Evolutionary conservation across 2,888 invertebrate species (phyloP), one percentile per base, ranked within the genome.

Genomic region (Rhimphoctona megacephalus): DNA sequence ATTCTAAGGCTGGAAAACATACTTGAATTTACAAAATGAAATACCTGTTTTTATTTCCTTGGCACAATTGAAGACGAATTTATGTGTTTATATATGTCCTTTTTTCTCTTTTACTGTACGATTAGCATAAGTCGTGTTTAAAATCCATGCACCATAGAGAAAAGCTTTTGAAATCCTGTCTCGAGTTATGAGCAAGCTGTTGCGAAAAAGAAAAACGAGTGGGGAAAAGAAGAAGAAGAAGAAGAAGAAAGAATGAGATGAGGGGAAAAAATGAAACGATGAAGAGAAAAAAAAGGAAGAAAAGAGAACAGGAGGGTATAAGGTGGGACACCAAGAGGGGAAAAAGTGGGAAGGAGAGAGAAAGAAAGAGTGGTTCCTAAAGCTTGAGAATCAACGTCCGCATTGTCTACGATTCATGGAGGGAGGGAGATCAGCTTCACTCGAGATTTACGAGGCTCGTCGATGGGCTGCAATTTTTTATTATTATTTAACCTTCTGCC

Each of bases 121-220:
- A 85, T 81, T 81, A 72, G 81, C 85, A 81, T 85, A 81, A 85
- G 66, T 77, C 72, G 46, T n/a, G 70, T 85, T 85, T 81, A 54
- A 85, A 85, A 76, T 77, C 66, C 85, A 77, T 81, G 85, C 77
- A 81, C 61, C 46, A 66, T 54, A 64, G 70, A 76, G 46, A 43
- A 81, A 77, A 85, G 72, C 81, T 70, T 52, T 67, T 17, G 74
- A 52, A 66, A 54, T 64, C 43, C 39, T 74, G 57, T 57, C 74
- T 66, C 85, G 85, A 81, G 81, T 81, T 81, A 81, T 85, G 81
- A 81, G 81, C 85, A 85, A 85, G 85, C 85, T 85, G 85, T 85
- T 85, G 77, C 85, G 81, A 85, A 57, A 80, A 76, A 76, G 70
- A 46, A 72, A 69, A 17, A 61, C 46, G n/a, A 61, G 49, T 19